These are phyloP conservation scores for Ctenodactylus gundi DNA, from an alignment of 2,113 vertebrate species.

Conservation along the genomic window DNA sequence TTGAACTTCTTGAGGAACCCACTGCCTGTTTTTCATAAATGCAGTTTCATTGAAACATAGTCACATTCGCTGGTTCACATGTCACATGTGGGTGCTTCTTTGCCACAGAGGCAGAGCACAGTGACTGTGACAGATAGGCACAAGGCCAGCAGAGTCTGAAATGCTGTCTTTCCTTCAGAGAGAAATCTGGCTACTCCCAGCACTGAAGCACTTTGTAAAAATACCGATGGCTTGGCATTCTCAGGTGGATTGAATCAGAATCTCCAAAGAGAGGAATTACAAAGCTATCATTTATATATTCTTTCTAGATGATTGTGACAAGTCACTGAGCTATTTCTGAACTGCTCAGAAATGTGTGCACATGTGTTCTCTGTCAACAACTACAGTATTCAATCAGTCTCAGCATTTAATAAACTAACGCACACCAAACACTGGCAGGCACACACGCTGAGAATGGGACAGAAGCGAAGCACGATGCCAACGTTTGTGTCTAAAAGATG, in stretches of 20 bases:
- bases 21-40: background rate
- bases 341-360: background rate
- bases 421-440: background rate
- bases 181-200: background rate
- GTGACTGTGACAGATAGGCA: background rate
- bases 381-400: background rate
- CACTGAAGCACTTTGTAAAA: background rate
- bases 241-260: background rate
- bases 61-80: background rate
- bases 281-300: background rate
- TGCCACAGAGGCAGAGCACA: background rate
- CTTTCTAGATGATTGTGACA: background rate
- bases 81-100: background rate
- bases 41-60: background rate
- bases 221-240: background rate
- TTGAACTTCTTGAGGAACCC: background rate
- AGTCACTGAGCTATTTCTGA: background rate
- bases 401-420: background rate
- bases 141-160: background rate
- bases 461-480: background rate
- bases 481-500: background rate
- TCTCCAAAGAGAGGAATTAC: background rate
- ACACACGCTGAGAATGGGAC: background rate
- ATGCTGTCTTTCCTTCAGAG: background rate
- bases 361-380: background rate